Conservation (phyloP, 2,113 vertebrate species). For the Spizaetus ornatus region DNA sequence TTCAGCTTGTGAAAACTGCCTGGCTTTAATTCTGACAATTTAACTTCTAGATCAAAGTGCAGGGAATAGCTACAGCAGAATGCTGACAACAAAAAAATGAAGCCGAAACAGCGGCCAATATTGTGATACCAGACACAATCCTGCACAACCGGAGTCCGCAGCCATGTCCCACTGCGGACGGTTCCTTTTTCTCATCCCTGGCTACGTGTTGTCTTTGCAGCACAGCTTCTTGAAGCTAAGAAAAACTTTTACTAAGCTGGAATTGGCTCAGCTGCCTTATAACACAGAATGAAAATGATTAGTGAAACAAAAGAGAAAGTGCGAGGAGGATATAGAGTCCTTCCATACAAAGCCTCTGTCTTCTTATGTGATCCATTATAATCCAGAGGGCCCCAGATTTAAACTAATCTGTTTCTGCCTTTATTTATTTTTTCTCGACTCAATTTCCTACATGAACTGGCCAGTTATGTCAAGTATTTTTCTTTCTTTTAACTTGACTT, state of each 20-base stretch:
- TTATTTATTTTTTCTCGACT: conserved; percentile 36
- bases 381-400: conserved; percentile 6
- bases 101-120: not conserved
- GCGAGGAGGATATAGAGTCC: not conserved
- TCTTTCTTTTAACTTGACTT: conserved; percentile 31
- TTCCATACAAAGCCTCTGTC: not conserved
- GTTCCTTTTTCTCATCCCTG: not conserved
- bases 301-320: not conserved
- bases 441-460: conserved; percentile 46
- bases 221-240: not conserved
- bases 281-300: not conserved
- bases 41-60: not conserved
- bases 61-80: conserved; percentile 47
- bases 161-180: fast-evolving
- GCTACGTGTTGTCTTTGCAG: not conserved
- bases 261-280: not conserved
- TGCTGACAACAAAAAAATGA: not conserved
- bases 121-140: not conserved
- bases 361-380: not conserved
- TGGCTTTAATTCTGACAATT: not conserved
- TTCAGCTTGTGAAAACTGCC: not conserved
- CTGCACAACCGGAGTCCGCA: fast-evolving
- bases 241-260: conserved; percentile 4
- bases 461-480: conserved; percentile 49
- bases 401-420: conserved; percentile 5